A percentile compares a stretch with the other conserved stretches of the same genome.
These are phyloP conservation scores for Cacatua alba DNA, from an alignment of 2,113 vertebrate species.

Conservation along the genomic window DNA sequence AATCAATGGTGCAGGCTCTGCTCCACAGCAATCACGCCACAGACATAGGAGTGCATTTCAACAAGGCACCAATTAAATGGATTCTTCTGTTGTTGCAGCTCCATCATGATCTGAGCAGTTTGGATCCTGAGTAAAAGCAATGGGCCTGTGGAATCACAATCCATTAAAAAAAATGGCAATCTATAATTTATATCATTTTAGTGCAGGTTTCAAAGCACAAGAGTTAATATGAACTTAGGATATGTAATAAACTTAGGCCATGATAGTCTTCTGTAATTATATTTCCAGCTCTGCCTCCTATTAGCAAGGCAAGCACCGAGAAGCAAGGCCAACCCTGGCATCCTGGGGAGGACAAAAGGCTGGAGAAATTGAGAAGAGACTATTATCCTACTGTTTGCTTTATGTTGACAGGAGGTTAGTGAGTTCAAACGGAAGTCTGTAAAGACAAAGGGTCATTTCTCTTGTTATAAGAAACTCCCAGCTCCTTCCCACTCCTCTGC, in stretches of 20 bases:
- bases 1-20: not conserved
- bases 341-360: not conserved
- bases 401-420: not conserved
- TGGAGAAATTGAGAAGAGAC: not conserved
- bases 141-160: not conserved
- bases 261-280: not conserved
- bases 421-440: conserved; percentile 5
- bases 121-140: not conserved
- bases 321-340: not conserved
- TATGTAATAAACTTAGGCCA: not conserved
- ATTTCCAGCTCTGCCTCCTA: not conserved
- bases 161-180: not conserved
- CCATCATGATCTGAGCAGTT: not conserved
- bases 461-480: not conserved
- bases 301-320: not conserved
- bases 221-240: not conserved
- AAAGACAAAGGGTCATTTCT: conserved; percentile 22
- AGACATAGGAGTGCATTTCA: not conserved
- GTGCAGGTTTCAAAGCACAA: not conserved
- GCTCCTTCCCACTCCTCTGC: not conserved
- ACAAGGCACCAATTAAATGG: not conserved
- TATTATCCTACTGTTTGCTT: not conserved
- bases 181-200: not conserved
- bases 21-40: not conserved
- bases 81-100: not conserved